phyloP scores from a whole-genome alignment of 2,888 invertebrate species.

The Hoplodrina ambigua region DNA sequence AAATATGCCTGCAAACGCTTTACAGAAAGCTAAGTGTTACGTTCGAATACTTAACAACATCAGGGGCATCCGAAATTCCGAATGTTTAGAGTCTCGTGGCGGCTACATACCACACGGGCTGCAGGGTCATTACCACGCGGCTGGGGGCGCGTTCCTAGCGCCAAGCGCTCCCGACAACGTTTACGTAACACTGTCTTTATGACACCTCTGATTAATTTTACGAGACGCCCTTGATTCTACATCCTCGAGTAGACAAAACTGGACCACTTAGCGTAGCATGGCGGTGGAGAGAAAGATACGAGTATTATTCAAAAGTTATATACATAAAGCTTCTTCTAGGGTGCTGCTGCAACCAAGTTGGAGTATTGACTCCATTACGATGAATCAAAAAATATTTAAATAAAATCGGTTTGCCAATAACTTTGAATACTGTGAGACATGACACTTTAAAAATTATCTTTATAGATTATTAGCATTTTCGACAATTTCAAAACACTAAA shows the following conservation, averaged over 20 bases:
- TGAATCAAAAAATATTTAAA: too few species aligned
- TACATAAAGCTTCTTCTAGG: neutral
- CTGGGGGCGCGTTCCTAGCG: constrained; percentile 73
- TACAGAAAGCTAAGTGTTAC: constrained; percentile 7
- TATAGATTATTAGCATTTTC: too few species aligned
- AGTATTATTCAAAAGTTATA: neutral
- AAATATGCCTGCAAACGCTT: neutral
- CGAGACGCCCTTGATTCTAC: constrained; percentile 67
- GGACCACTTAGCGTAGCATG: constrained; percentile 20
- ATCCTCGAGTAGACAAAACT: constrained; percentile 44
- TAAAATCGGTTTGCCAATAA: too few species aligned
- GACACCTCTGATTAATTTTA: constrained; percentile 71
- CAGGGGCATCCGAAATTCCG: constrained; percentile 4
- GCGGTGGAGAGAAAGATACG: neutral
- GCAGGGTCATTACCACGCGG: constrained; percentile 80
- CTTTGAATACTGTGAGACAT: too few species aligned
- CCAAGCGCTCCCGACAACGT: constrained; percentile 68
- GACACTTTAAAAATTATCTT: too few species aligned
- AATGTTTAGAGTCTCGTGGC: constrained; percentile 47
- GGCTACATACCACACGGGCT: constrained; percentile 70
- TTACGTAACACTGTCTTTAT: constrained; percentile 74
- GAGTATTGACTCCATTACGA: neutral
- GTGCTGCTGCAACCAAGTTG: neutral
- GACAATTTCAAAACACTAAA: too few species aligned
- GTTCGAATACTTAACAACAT: constrained; percentile 20